Base-by-base conservation (phyloP, 2,888 invertebrate species). In the Dioctria rufipes region DNA sequence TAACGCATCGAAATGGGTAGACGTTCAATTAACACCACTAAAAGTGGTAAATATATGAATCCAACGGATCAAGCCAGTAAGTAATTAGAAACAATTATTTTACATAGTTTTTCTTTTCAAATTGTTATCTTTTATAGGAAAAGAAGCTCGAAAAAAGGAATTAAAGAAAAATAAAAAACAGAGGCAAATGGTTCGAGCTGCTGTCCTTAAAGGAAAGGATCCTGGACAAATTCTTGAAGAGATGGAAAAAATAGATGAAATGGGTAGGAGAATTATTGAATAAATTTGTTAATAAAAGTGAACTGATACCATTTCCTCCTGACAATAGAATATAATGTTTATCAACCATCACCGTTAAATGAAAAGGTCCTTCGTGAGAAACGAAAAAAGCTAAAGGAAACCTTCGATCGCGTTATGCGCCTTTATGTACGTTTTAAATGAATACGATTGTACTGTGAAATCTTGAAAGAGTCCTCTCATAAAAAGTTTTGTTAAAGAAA, bases 1-100 rank as follows among this genome's bases (percentile, higher is more conserved):
- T 25, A 25, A 25, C 25, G 25, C 25, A 25, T 2, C 2, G 25
- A 91, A 85, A 98, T 99, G 98, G 98, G 98, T 80, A 93, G 98
- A 80, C 92, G 98, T 85, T 98, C 98, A 63, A 98, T 98, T 86
- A 98, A 98, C 91, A 98, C 98, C 94, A 99, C 98, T 79, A 99
- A 99, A 92, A 98, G 98, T 96, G 99, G 99, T 89, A 98, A 98
- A 93, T 98, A 97, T 87, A 99, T 99, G 98, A 99, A 99, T 90
- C 99, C 99, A 60, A 99, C 99, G 4, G 99, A 99, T 90, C 98
- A 98, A 94, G 98, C 98, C 82, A 92, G 98, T 97, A 93, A 94
- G 97, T 94, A 78, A 6, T 66, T 49, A 5, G 58, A 80, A 77
- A 61, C 65, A 77, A 37, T 5, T 3, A 39, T 8, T 39, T 37